Percentiles rank a stretch among this genome's conserved stretches.
phyloP scores from a whole-genome alignment of 2,113 vertebrate genomes.

The Dromas ardeola region DNA sequence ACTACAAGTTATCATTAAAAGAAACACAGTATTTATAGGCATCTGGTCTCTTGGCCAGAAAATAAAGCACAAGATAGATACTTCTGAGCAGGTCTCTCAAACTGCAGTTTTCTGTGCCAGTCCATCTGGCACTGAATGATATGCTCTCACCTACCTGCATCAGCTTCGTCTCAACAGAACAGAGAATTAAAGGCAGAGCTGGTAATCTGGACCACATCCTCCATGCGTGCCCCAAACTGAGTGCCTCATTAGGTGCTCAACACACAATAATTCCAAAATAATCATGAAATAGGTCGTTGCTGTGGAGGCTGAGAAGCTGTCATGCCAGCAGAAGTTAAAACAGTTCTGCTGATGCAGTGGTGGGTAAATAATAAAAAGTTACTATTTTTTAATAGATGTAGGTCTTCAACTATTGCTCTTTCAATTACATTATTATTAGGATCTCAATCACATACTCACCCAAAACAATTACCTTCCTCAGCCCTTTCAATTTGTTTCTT shows the following conservation, averaged over 20 bases:
- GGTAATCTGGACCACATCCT: not conserved
- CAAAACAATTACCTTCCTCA: not conserved
- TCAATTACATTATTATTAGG: not conserved
- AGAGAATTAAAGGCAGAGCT: not conserved
- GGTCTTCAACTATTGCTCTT: not conserved
- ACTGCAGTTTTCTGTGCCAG: not conserved
- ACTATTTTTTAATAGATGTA: not conserved
- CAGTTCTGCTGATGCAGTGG: not conserved
- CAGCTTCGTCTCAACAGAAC: rapidly evolving
- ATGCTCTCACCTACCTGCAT: not conserved
- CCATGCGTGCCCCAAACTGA: not conserved
- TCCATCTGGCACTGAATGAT: not conserved
- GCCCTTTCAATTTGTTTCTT: not conserved
- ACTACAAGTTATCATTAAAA: not conserved
- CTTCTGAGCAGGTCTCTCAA: not conserved
- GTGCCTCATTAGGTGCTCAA: not conserved
- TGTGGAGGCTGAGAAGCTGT: not conserved
- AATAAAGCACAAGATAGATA: not conserved
- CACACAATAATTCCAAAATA: not conserved
- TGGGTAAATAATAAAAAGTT: not conserved
- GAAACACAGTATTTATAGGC: not conserved
- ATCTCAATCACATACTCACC: not conserved
- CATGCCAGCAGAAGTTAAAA: not conserved
- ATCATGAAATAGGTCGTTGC: not conserved
- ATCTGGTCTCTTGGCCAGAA: not conserved